A percentile compares a stretch with the other conserved stretches of the same genome.
These are phyloP conservation scores for Saccopteryx leptura DNA, from an alignment of 2,113 vertebrate genomes.

Conservation along the genomic window DNA sequence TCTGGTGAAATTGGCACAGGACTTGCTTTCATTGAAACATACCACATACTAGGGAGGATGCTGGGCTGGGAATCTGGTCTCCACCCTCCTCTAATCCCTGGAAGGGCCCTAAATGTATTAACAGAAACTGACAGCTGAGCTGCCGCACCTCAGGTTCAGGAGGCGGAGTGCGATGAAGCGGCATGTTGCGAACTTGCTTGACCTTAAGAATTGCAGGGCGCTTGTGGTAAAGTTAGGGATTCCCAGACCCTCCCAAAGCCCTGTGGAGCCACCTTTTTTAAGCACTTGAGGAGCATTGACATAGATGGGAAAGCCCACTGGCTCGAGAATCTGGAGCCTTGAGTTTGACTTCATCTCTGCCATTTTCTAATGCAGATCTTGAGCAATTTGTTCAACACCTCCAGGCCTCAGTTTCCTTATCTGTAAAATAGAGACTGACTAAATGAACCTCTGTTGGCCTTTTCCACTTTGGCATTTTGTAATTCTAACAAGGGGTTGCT, in stretches of 20 bases:
- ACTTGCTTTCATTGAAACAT: slow-evolving; percentile 26
- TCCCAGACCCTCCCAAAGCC: neutral
- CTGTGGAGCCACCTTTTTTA: neutral
- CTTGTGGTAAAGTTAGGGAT: neutral
- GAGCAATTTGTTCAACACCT: neutral
- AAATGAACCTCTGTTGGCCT: neutral
- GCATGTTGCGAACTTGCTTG: neutral
- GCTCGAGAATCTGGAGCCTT: neutral
- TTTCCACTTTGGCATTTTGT: neutral
- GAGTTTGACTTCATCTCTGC: neutral
- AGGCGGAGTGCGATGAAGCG: neutral
- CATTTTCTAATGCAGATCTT: neutral
- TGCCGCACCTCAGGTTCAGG: neutral
- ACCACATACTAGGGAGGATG: neutral
- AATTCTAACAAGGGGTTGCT: neutral
- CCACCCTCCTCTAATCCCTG: neutral
- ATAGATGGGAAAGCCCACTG: neutral
- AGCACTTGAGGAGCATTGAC: neutral
- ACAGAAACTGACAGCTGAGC: slow-evolving; percentile 10
- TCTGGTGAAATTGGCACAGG: neutral
- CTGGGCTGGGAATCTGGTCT: neutral
- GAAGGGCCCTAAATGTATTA: neutral
- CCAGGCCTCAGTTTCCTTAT: neutral
- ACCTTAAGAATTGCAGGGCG: neutral
- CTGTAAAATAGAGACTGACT: slow-evolving; percentile 3